Evolutionary conservation across 1,140 invertebrate genomes (phyloP), one percentile per base, ranked within the genome.

Genomic region (Drosophila quadrilineata): DNA sequence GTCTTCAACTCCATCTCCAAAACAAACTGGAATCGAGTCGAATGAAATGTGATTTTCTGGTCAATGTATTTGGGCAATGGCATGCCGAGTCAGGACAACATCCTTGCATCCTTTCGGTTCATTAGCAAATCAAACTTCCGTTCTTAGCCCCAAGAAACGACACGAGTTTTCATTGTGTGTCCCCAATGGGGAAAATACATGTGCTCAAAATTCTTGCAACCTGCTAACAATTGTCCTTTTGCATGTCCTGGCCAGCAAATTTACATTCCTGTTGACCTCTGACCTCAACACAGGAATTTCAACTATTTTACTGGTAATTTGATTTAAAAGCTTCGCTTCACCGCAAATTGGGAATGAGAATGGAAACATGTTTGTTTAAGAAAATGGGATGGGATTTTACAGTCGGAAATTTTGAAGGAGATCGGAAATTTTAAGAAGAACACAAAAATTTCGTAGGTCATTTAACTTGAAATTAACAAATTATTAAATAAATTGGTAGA

Each of bases 71-170:
- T 49, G 38, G 35, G 6, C 3, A 38, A 40, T 50, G 24, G 48
- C 24, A 33, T 8, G 3, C 35, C 33, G 71, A 45, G n/a, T 0
- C 8, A 9, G 41, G 8, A 58, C 56, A 64, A 57, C 40, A 28
- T 71, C n/a, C n/a, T 75, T 59, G 28, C 45, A 80, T 82, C 75
- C 70, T 79, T 86, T 57, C 74, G 64, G 71, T 85, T 85, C 79
- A 84, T 84, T 84, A 84, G 79, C 79, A 84, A 84, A 84, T 84
- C 80, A 79, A 84, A 84, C 79, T 84, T 84, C 79, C 79, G 74
- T 57, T 29, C 58, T 12, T 41, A 38, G 56, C 29, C 10, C 50
- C n/a, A 26, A 22, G 56, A 68, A n/a, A n/a, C n/a, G n/a, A n/a
- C n/a, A n/a, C n/a, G n/a, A n/a, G n/a, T n/a, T n/a, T n/a, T n/a